These are phyloP conservation scores for Brachionus asplanchnoidis DNA, from an alignment of 1,140 invertebrate species.

Conservation along the genomic window DNA sequence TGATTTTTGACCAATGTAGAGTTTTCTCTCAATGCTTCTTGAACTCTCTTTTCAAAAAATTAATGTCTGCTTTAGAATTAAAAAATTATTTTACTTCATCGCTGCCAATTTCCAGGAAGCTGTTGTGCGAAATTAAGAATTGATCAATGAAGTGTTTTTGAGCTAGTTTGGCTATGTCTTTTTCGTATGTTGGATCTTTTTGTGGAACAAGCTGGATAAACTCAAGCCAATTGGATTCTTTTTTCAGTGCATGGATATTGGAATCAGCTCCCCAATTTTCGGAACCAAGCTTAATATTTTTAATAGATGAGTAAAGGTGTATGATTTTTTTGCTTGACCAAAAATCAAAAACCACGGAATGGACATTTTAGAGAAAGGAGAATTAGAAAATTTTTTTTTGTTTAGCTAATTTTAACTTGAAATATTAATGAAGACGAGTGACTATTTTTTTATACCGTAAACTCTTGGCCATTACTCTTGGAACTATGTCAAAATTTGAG, in stretches of 20 bases:
- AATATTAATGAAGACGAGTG: too few species aligned
- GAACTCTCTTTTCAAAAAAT: conserved; percentile 48
- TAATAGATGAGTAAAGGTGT: too few species aligned
- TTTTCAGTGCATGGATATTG: conserved; percentile 49
- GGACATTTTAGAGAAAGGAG: too few species aligned
- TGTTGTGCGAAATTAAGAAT: conserved; percentile 49
- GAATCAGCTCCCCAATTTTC: conserved; percentile 53
- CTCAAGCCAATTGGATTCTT: conserved; percentile 54
- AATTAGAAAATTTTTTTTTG: too few species aligned
- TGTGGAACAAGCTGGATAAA: conserved; percentile 50
- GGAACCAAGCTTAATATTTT: conserved; percentile 46
- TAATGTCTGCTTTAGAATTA: neutral
- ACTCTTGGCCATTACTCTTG: too few species aligned
- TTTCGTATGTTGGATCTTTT: conserved; percentile 50
- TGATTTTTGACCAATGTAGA: conserved; percentile 48
- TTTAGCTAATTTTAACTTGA: too few species aligned
- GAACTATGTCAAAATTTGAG: too few species aligned
- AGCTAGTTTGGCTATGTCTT: conserved; percentile 49
- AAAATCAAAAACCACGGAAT: neutral
- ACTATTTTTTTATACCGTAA: too few species aligned
- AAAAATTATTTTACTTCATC: conserved; percentile 47
- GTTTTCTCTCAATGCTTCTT: conserved; percentile 52
- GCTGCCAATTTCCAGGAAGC: conserved; percentile 51
- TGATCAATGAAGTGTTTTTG: conserved; percentile 51
- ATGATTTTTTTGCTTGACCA: neutral